A percentile compares a stretch with the other conserved stretches of the same genome.
phyloP scores from a whole-genome alignment of 1,140 invertebrate species.

The Drosophila sechellia region DNA sequence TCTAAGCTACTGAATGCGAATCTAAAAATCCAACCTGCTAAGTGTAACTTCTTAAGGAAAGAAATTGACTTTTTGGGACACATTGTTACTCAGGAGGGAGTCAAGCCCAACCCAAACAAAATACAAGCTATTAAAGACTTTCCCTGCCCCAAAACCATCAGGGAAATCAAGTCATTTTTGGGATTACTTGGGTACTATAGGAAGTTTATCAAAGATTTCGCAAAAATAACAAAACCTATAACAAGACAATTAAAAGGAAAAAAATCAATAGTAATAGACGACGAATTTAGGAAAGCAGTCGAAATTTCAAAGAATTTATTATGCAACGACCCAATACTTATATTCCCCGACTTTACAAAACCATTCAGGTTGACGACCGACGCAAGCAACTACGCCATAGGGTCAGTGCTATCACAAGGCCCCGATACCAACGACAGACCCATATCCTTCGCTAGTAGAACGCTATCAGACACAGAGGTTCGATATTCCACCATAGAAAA shows the following conservation, averaged over 20 bases:
- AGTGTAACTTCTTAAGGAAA: constrained; percentile 10
- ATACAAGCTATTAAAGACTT: constrained; percentile 15
- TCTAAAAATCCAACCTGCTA: constrained; percentile 21
- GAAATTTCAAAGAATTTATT: constrained; percentile 7
- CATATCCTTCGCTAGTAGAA: no score
- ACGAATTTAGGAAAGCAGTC: constrained; percentile 12
- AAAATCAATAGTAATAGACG: constrained; percentile 10
- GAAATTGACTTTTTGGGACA: constrained; percentile 13
- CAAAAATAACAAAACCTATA: constrained; percentile 18
- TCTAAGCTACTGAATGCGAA: constrained; percentile 21
- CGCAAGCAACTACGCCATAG: no score
- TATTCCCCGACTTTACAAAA: not conserved
- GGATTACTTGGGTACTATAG: not conserved
- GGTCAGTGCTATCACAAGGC: no score
- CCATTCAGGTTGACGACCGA: no score
- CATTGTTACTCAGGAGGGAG: constrained; percentile 12
- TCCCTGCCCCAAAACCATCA: constrained; percentile 13
- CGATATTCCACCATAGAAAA: no score
- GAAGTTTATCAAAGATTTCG: constrained; percentile 21
- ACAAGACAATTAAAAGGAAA: constrained; percentile 1
- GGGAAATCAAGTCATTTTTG: constrained; percentile 17
- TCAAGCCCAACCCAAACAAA: constrained; percentile 13
- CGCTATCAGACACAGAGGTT: no score
- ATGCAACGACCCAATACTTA: constrained; percentile 7
- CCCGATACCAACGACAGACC: no score